Conservation (phyloP, 2,797 vertebrate genomes). For the Glossophaga mutica region DNA sequence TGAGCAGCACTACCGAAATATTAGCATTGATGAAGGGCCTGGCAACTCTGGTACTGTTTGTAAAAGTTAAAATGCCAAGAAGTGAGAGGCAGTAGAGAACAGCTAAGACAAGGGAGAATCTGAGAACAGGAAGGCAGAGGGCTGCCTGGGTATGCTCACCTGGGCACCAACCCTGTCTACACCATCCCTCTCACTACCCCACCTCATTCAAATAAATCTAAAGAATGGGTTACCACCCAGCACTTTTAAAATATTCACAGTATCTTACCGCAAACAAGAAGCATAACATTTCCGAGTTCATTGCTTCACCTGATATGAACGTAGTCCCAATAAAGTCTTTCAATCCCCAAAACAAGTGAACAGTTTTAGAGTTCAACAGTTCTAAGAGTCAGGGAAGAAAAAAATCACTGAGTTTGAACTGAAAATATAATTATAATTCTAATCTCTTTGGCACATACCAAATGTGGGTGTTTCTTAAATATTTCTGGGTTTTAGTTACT, state of each 20-base stretch:
- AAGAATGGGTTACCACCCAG: neutral
- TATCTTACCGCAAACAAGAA: neutral
- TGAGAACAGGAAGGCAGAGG: neutral
- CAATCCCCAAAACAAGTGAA: neutral
- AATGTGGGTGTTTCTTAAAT: neutral
- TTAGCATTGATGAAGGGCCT: neutral
- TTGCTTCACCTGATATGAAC: neutral
- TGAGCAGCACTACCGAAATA: neutral
- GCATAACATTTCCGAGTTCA: neutral
- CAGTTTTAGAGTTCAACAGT: neutral
- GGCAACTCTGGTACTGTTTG: neutral
- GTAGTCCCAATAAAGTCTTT: neutral
- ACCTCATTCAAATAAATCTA: neutral
- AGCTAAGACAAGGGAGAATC: neutral
- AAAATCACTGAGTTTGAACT: neutral
- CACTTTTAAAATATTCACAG: neutral
- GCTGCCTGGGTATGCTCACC: too few relatives aligned
- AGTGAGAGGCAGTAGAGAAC: neutral
- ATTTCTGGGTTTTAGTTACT: neutral
- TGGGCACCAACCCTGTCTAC: neutral
- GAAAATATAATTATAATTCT: neutral
- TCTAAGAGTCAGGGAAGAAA: neutral
- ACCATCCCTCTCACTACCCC: neutral
- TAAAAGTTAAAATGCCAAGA: neutral
- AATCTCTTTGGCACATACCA: neutral